Percentiles rank a stretch among this genome's conserved stretches.
Evolutionary conservation across 1,140 invertebrate genomes (phyloP).

Genomic region (Calliphora vicina): DNA sequence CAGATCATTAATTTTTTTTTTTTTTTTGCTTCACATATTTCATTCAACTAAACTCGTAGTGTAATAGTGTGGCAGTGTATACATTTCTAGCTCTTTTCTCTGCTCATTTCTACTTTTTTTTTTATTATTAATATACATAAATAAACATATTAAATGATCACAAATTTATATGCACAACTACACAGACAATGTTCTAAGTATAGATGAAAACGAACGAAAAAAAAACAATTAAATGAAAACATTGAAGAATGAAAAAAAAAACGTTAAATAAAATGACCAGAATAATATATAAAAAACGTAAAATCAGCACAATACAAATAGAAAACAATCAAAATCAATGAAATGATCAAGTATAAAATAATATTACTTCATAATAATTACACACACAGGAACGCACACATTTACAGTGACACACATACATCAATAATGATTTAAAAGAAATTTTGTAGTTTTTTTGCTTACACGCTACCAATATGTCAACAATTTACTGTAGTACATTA

Average conservation of each 20-base stretch:
- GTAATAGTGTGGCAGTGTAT: neutral
- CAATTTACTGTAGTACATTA: neutral
- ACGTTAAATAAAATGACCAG: neutral
- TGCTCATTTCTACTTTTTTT: neutral
- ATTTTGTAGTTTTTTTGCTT: neutral
- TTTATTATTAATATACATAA: conserved; percentile 28
- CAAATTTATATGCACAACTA: neutral
- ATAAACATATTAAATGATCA: conserved; percentile 31
- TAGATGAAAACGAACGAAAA: neutral
- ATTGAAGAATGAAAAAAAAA: neutral
- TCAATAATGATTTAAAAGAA: neutral
- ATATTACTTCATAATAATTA: conserved; percentile 9
- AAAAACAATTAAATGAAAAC: neutral
- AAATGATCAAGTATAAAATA: conserved; percentile 3
- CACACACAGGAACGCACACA: neutral
- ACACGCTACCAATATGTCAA: conserved; percentile 15
- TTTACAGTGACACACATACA: too few species aligned
- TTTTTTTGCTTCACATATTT: neutral
- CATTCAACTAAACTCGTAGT: neutral
- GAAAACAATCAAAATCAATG: conserved; percentile 32
- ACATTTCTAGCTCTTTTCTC: neutral
- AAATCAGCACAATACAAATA: conserved; percentile 22
- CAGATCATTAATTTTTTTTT: conserved; percentile 11
- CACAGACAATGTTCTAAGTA: neutral
- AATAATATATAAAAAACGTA: conserved; percentile 13